A percentile compares a stretch with the other conserved stretches of the same genome.
These are phyloP conservation scores for Teinopalpus imperialis DNA, from an alignment of 2,888 invertebrate species.

Conservation along the genomic window DNA sequence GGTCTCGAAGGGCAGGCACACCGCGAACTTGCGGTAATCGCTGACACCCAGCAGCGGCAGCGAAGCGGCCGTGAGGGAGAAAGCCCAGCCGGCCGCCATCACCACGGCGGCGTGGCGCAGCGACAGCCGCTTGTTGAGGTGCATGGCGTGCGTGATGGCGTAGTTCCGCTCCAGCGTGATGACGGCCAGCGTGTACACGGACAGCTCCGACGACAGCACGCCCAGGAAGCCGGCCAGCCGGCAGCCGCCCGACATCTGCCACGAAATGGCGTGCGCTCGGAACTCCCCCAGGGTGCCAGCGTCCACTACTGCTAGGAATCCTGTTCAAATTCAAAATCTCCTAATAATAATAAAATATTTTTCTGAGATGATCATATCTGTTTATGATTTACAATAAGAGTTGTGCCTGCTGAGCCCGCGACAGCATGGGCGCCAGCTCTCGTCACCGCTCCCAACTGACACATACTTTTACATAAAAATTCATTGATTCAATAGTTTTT, in stretches of 20 bases:
- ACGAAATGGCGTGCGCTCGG: slow-evolving; percentile 96
- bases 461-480: no score
- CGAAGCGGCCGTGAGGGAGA: slow-evolving; percentile 92
- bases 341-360: no score
- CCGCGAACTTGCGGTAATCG: slow-evolving; percentile 97
- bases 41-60: slow-evolving; percentile 95
- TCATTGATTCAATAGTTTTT: no score
- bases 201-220: slow-evolving; percentile 95
- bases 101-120: slow-evolving; percentile 95
- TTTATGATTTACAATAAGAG: no score
- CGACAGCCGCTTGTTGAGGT: slow-evolving; percentile 96
- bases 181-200: slow-evolving; percentile 97
- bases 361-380: no score
- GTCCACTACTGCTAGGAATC: slow-evolving; percentile 96
- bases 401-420: no score
- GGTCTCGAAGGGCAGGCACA: slow-evolving; percentile 97
- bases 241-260: slow-evolving; percentile 98
- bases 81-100: slow-evolving; percentile 96
- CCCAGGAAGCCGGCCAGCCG: slow-evolving; percentile 97
- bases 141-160: slow-evolving; percentile 98
- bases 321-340: slow-evolving; percentile 68
- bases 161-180: slow-evolving; percentile 98
- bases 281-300: slow-evolving; percentile 98
- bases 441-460: no score
- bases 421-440: no score